phyloP scores from a whole-genome alignment of 2,113 vertebrate species.

The Limnothrissa miodon region DNA sequence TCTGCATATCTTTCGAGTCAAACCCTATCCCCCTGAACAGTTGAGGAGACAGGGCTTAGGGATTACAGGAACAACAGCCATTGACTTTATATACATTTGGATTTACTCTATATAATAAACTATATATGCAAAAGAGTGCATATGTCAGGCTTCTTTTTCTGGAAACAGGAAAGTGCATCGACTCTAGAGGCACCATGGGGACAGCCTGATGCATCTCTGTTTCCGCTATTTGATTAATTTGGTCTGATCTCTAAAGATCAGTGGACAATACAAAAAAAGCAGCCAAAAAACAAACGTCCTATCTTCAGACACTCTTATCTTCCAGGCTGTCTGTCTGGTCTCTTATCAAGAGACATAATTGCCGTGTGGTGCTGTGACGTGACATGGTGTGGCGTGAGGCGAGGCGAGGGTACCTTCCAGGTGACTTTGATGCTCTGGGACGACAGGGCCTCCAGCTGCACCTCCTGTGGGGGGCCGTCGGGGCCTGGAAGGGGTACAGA shows the following conservation, averaged over 20 bases:
- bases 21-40: too few species aligned
- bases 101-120: too few species aligned
- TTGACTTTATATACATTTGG: too few species aligned
- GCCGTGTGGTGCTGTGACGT: neutral
- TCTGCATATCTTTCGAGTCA: too few species aligned
- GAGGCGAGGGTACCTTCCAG: constrained; percentile 86
- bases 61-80: too few species aligned
- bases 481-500: constrained; percentile 77
- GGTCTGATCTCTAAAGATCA: neutral
- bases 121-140: too few species aligned
- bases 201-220: neutral
- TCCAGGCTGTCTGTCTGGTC: neutral
- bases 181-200: neutral
- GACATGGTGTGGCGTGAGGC: neutral
- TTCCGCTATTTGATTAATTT: neutral
- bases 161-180: too few species aligned
- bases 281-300: neutral
- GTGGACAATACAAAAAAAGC: neutral
- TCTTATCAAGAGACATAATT: neutral
- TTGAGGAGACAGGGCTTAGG: too few species aligned
- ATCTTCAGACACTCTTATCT: constrained; percentile 14
- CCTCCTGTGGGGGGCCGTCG: constrained; percentile 94
- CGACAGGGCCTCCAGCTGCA: constrained; percentile 90
- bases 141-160: too few species aligned
- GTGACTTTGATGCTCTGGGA: constrained; percentile 97